Percentiles rank a stretch among this genome's conserved stretches.
Evolutionary conservation across 2,113 vertebrate species (phyloP).

Genomic region (Hoplias malabaricus): DNA sequence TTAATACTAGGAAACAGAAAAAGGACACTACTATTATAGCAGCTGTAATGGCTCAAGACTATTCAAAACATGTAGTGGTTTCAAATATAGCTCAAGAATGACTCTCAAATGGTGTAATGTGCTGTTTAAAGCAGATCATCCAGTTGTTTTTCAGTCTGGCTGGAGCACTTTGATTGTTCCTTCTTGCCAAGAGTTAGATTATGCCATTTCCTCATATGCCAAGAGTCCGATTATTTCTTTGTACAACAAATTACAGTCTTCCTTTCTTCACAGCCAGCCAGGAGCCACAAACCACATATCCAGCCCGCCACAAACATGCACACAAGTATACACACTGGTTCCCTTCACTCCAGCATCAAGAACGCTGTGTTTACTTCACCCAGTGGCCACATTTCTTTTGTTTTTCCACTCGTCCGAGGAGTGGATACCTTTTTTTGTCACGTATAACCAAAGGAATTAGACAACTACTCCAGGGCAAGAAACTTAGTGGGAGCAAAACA

Average conservation of each 20-base stretch:
- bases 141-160: constrained; percentile 20
- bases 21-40: background rate
- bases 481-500: background rate
- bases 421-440: constrained; percentile 46
- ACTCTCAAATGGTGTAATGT: background rate
- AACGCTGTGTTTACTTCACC: constrained; percentile 38
- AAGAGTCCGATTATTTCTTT: constrained; percentile 29
- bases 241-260: constrained; percentile 57
- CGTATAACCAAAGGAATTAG: constrained; percentile 31
- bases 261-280: constrained; percentile 54
- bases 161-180: constrained; percentile 5
- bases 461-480: background rate
- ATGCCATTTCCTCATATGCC: constrained; percentile 17
- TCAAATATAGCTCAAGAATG: background rate
- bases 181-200: constrained; percentile 13
- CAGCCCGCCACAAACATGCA: constrained; percentile 37
- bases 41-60: background rate
- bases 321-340: constrained; percentile 25
- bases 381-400: constrained; percentile 41
- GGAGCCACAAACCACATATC: constrained; percentile 54
- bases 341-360: background rate
- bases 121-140: background rate
- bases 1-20: no score
- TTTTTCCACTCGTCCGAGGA: constrained; percentile 28
- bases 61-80: constrained; percentile 3